Conservation (phyloP, 2,113 vertebrate species). For the Nothoprocta perdicaria region DNA sequence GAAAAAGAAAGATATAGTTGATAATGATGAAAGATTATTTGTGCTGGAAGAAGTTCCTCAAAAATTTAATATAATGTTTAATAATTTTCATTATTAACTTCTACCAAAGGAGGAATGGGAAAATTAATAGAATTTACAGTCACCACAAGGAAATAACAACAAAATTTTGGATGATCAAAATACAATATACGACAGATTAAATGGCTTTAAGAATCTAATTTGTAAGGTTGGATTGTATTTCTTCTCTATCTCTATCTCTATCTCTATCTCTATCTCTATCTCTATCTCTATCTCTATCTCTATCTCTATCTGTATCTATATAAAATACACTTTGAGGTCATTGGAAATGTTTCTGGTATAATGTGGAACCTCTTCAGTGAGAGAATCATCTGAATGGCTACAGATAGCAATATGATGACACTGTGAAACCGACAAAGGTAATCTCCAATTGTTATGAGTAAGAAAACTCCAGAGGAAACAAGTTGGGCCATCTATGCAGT, state of each 20-base stretch:
- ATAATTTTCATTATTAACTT: background rate
- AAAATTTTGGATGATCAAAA: background rate
- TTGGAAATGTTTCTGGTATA: background rate
- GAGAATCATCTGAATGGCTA: background rate
- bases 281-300: too few relatives aligned
- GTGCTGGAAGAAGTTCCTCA: background rate
- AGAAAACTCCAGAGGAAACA: background rate
- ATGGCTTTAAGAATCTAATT: background rate
- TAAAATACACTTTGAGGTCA: background rate
- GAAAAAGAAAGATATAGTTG: background rate
- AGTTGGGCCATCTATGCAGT: background rate
- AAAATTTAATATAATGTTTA: background rate
- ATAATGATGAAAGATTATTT: background rate
- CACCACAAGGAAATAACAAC: background rate
- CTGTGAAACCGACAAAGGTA: background rate
- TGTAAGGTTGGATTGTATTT: background rate
- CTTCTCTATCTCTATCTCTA: background rate
- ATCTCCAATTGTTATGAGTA: background rate
- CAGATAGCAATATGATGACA: accelerated
- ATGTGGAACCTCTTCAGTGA: background rate
- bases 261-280: too few relatives aligned
- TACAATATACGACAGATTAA: background rate
- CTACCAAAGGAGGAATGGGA: background rate
- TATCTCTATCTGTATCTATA: too few relatives aligned
- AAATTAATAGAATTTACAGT: background rate